Percentiles rank a stretch among this genome's conserved stretches.
Conservation (phyloP, 2,113 vertebrate species). For the Bostrychus sinensis region DNA sequence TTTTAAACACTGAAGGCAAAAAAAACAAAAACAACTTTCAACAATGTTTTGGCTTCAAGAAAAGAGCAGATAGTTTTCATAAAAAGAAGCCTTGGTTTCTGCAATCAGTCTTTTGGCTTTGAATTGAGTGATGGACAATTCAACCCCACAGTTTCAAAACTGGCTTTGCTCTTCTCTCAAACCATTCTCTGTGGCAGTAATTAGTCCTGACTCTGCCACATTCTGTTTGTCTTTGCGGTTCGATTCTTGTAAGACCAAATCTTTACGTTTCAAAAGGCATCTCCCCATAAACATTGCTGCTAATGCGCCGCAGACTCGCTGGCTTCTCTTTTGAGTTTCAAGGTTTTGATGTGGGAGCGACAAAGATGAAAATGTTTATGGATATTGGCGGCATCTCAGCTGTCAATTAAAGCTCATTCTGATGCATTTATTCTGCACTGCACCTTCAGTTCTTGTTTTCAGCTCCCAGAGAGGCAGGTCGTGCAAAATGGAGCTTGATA, state of each 20-base stretch:
- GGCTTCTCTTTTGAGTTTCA: background rate
- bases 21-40: no score
- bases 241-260: slow-evolving; percentile 12
- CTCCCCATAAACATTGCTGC: slow-evolving; percentile 19
- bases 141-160: background rate
- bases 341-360: background rate
- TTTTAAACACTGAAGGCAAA: no score
- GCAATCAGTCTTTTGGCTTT: background rate
- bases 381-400: background rate
- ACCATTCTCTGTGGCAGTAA: slow-evolving; percentile 12
- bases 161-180: background rate
- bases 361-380: background rate
- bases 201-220: slow-evolving; percentile 35
- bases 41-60: no score
- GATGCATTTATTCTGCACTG: slow-evolving; percentile 14
- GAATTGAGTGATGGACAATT: background rate
- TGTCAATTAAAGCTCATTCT: background rate
- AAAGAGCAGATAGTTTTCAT: background rate
- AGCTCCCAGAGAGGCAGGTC: background rate
- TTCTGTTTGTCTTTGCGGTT: slow-evolving; percentile 23
- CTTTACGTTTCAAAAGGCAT: slow-evolving; percentile 33
- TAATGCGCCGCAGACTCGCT: slow-evolving; percentile 15
- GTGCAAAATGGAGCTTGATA: background rate
- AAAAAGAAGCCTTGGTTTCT: background rate
- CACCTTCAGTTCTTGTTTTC: background rate